These are phyloP conservation scores for Macropis europaea DNA, from an alignment of 2,888 invertebrate genomes.

Conservation along the genomic window DNA sequence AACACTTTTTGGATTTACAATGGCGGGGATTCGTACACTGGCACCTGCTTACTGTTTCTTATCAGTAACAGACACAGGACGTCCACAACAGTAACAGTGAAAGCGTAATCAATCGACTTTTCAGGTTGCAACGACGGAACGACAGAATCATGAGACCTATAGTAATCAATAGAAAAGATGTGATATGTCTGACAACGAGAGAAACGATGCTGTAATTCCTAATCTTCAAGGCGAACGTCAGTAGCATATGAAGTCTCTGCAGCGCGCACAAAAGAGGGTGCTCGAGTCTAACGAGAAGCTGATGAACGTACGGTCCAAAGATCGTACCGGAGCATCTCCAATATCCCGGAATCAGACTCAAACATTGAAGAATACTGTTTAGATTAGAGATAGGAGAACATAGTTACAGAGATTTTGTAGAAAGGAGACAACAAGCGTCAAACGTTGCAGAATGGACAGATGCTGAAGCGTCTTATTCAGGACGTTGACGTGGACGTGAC, in stretches of 20 bases:
- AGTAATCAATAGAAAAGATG: background rate
- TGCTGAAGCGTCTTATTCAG: background rate
- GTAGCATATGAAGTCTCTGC: background rate
- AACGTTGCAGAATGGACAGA: background rate
- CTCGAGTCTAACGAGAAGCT: background rate
- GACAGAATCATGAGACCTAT: too few species aligned
- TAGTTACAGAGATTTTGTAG: background rate
- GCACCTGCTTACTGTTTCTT: too few species aligned
- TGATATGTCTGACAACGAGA: too few species aligned
- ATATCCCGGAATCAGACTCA: too few species aligned
- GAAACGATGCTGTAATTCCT: too few species aligned
- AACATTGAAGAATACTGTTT: too few species aligned
- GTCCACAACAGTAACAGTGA: too few species aligned
- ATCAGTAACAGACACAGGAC: too few species aligned
- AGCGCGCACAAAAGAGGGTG: background rate
- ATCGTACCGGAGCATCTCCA: background rate
- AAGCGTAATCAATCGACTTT: too few species aligned
- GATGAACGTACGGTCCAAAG: background rate
- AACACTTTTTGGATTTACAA: constrained; percentile 37
- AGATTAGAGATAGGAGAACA: background rate
- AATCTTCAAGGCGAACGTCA: background rate
- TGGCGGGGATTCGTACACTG: background rate
- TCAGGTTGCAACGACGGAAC: too few species aligned
- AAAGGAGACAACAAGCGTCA: background rate
- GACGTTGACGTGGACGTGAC: background rate